These are phyloP conservation scores for Taxidea taxus DNA, from an alignment of 2,113 vertebrate genomes.

Conservation along the genomic window DNA sequence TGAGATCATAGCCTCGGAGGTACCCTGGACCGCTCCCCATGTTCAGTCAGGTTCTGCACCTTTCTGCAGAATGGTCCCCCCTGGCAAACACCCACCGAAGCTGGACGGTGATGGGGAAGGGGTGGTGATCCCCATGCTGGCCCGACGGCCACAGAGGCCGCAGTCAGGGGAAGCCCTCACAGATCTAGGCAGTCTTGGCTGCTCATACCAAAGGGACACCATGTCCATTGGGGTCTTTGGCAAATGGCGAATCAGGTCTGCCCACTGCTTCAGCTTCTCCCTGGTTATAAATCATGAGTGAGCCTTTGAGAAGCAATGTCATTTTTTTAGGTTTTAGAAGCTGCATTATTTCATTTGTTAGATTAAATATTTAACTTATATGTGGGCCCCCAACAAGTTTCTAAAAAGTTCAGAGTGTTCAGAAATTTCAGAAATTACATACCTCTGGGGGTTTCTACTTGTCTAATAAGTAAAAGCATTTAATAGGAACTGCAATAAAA, in stretches of 20 bases:
- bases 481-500: neutral
- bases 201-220: neutral
- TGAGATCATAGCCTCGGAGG: neutral
- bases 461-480: neutral
- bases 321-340: neutral
- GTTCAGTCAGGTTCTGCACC: neutral
- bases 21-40: neutral
- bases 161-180: neutral
- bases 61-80: neutral
- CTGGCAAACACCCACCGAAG: neutral
- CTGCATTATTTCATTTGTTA: neutral
- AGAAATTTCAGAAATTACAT: neutral
- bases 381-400: neutral
- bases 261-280: neutral
- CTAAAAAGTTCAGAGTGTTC: neutral
- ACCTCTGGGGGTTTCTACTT: neutral
- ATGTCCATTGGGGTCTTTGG: neutral
- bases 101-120: neutral
- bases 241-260: neutral
- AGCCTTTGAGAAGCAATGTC: neutral
- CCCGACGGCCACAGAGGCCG: rapidly evolving
- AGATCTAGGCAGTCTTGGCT: neutral
- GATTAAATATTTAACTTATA: neutral
- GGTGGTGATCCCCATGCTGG: neutral
- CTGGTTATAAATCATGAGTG: neutral